These are phyloP conservation scores for Forbesichthys agassizii DNA, from an alignment of 2,113 vertebrate genomes.

Conservation along the genomic window DNA sequence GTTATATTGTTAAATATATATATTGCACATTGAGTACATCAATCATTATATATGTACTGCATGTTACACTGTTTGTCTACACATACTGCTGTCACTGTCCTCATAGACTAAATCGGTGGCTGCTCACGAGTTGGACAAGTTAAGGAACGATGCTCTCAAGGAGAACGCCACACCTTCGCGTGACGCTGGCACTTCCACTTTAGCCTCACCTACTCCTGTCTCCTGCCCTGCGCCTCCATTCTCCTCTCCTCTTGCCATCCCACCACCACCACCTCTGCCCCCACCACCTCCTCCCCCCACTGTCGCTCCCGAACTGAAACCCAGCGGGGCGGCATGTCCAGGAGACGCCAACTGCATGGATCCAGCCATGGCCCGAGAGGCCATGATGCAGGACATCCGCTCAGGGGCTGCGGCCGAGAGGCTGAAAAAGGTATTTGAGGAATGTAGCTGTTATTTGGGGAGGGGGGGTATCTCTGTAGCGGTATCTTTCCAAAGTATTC, in stretches of 20 bases:
- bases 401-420: constrained; percentile 87
- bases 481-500: background rate
- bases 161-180: constrained; percentile 14
- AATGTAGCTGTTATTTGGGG: background rate
- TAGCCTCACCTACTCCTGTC: constrained; percentile 24
- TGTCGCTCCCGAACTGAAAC: constrained; percentile 40
- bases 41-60: too few relatives aligned
- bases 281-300: constrained; percentile 51
- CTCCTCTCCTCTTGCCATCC: constrained; percentile 30
- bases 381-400: constrained; percentile 90
- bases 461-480: background rate
- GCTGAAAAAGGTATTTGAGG: constrained; percentile 85
- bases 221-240: constrained; percentile 31
- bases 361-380: constrained; percentile 76
- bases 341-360: constrained; percentile 35
- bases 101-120: constrained; percentile 83
- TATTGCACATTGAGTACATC: too few relatives aligned
- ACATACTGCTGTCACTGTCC: background rate
- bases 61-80: background rate
- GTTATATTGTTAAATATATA: too few relatives aligned
- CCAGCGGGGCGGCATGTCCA: constrained; percentile 26
- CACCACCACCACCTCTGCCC: constrained; percentile 37
- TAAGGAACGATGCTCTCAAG: constrained; percentile 46
- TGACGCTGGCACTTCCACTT: background rate
- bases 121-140: constrained; percentile 78